Evolutionary conservation across 37 sponge, comb jelly and placozoan genomes (phyloP).

Genomic region (Tethya wilhelma): DNA sequence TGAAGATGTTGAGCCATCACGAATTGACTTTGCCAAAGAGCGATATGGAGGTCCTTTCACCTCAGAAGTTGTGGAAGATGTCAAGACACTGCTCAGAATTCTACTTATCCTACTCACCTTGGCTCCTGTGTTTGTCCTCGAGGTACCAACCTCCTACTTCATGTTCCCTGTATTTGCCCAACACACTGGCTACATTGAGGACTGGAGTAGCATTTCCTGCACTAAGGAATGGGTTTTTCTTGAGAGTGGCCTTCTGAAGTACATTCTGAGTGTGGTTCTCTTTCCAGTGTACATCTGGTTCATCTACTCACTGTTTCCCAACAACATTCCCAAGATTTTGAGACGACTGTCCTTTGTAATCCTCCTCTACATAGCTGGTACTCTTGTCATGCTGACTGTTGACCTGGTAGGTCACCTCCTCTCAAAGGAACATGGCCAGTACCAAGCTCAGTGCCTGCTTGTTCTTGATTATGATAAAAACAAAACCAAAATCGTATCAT

Average conservation of each 20-base stretch:
- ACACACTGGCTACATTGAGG: not conserved
- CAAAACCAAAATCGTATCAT: not conserved
- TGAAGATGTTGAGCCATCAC: not conserved
- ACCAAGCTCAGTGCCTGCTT: too few species aligned
- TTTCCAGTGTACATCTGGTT: constrained; percentile 5
- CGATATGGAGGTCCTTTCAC: constrained; percentile 14
- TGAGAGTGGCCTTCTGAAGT: not conserved
- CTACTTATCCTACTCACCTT: not conserved
- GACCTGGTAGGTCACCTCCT: not conserved
- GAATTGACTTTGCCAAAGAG: constrained; percentile 8
- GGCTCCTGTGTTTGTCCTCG: not conserved
- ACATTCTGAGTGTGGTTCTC: not conserved
- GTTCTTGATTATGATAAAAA: not conserved
- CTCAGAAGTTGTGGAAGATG: not conserved
- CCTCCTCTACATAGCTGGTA: not conserved
- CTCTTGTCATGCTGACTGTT: not conserved
- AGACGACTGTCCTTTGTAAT: not conserved
- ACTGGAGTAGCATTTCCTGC: not conserved
- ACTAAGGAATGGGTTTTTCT: not conserved
- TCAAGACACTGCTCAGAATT: not conserved
- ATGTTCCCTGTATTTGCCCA: not conserved
- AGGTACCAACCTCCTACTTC: not conserved
- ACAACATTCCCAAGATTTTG: not conserved
- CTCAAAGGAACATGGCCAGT: not conserved
- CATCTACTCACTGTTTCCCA: not conserved